Conservation (phyloP, 1,140 invertebrate species). For the Pseudachorutes palmiensis region DNA sequence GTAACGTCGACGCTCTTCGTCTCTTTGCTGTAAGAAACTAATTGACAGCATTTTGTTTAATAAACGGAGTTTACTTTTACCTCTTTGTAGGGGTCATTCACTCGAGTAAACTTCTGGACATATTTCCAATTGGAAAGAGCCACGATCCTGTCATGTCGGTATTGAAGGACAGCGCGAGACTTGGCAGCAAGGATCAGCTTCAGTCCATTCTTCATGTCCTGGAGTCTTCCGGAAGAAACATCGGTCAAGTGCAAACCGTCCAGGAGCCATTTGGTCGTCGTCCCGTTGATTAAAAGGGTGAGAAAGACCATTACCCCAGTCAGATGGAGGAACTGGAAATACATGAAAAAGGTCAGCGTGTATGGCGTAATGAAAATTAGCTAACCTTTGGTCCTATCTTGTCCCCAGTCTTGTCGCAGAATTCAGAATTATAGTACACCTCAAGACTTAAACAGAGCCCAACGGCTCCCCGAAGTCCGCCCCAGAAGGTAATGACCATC, state of each 20-base stretch:
- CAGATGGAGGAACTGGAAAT: slow-evolving; percentile 44
- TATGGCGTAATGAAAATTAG: not conserved
- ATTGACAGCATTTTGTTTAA: too few relatives aligned
- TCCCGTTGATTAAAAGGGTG: slow-evolving; percentile 45
- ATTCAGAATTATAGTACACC: slow-evolving; percentile 39
- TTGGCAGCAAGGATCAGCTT: slow-evolving; percentile 37
- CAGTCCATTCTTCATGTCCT: slow-evolving; percentile 45
- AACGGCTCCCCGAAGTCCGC: slow-evolving; percentile 43
- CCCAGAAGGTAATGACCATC: slow-evolving; percentile 33
- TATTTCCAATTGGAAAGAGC: slow-evolving; percentile 36
- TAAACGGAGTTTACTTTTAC: not conserved
- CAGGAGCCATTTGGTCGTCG: slow-evolving; percentile 43
- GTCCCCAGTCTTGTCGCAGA: slow-evolving; percentile 38
- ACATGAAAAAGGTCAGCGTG: not conserved
- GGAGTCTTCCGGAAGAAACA: slow-evolving; percentile 42
- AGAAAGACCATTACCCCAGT: slow-evolving; percentile 44
- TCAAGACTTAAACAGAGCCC: slow-evolving; percentile 46
- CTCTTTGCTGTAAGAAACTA: too few relatives aligned
- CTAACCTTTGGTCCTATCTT: slow-evolving; percentile 37
- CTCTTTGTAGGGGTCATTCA: slow-evolving; percentile 5
- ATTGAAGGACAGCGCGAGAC: slow-evolving; percentile 22
- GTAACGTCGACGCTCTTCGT: too few relatives aligned
- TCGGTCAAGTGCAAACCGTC: slow-evolving; percentile 44
- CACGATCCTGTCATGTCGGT: slow-evolving; percentile 28
- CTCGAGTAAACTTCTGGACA: slow-evolving; percentile 24